Percentiles rank a stretch among this genome's conserved stretches.
Conservation (phyloP, 2,113 vertebrate species). For the Aphyosemion australe region DNA sequence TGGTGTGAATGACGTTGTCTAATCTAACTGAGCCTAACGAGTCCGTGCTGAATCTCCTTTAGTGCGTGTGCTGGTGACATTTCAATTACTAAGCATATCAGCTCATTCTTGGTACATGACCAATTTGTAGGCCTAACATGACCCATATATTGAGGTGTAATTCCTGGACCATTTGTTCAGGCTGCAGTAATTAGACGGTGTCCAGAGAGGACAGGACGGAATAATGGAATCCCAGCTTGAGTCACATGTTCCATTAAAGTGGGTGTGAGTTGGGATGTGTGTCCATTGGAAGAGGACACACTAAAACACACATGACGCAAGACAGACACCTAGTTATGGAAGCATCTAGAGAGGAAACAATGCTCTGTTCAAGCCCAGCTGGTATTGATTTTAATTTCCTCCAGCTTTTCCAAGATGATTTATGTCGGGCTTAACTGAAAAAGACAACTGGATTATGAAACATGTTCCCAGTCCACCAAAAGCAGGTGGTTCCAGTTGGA, state of each 20-base stretch:
- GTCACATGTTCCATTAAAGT: neutral
- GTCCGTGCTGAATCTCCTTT: neutral
- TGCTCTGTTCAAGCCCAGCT: neutral
- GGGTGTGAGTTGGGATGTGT: neutral
- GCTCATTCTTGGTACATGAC: neutral
- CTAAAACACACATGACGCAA: neutral
- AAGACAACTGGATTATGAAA: neutral
- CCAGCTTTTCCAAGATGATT: neutral
- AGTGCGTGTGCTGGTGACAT: neutral
- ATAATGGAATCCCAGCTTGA: slow-evolving; percentile 20
- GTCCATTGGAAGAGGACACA: neutral
- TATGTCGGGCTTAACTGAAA: neutral
- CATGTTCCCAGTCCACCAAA: neutral
- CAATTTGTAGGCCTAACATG: neutral
- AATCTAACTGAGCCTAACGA: neutral
- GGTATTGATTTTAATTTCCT: neutral
- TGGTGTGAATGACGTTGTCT: neutral
- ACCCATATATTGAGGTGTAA: slow-evolving; percentile 23
- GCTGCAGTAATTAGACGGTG: slow-evolving; percentile 11
- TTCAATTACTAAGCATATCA: slow-evolving; percentile 12
- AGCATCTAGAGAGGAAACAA: neutral
- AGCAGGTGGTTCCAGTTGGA: neutral
- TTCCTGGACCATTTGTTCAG: slow-evolving; percentile 29
- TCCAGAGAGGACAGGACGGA: slow-evolving; percentile 6
- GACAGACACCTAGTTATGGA: neutral